Percentiles rank a stretch among this genome's conserved stretches.
Conservation (phyloP, 2,113 vertebrate species). For the Corvus hawaiiensis region DNA sequence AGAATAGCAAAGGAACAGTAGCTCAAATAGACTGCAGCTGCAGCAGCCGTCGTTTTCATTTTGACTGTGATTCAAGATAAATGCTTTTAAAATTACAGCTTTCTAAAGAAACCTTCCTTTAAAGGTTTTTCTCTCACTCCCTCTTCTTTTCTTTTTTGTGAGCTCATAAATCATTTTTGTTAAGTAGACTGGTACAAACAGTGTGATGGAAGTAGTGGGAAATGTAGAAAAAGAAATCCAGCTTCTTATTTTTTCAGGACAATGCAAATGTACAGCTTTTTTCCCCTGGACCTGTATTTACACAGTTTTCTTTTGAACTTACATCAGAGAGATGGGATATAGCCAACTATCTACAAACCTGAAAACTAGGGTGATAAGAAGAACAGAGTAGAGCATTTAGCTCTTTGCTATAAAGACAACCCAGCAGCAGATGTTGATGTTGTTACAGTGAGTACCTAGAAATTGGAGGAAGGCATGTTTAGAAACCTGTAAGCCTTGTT, state of each 20-base stretch:
- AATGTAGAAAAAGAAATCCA: background rate
- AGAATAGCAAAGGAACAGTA: constrained; percentile 11
- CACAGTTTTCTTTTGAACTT: background rate
- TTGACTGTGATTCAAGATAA: constrained; percentile 41
- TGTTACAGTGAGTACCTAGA: background rate
- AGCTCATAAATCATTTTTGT: background rate
- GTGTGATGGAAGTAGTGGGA: background rate
- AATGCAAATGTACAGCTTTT: background rate
- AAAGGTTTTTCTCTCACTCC: background rate
- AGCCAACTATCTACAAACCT: background rate
- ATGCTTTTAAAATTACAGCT: constrained; percentile 56
- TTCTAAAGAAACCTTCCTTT: constrained; percentile 28
- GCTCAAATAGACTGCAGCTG: constrained; percentile 57
- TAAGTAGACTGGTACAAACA: background rate
- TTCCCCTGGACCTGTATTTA: background rate
- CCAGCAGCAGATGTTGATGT: background rate
- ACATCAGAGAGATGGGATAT: background rate
- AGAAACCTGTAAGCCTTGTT: background rate
- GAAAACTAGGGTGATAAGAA: background rate
- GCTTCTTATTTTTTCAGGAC: background rate
- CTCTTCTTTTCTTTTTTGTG: background rate
- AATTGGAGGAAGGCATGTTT: background rate
- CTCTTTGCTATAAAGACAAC: background rate
- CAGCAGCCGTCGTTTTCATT: background rate
- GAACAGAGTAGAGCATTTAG: background rate